These are phyloP conservation scores for Pterobdella sp. DNA, from an alignment of 2,888 invertebrate genomes.

Conservation along the genomic window DNA sequence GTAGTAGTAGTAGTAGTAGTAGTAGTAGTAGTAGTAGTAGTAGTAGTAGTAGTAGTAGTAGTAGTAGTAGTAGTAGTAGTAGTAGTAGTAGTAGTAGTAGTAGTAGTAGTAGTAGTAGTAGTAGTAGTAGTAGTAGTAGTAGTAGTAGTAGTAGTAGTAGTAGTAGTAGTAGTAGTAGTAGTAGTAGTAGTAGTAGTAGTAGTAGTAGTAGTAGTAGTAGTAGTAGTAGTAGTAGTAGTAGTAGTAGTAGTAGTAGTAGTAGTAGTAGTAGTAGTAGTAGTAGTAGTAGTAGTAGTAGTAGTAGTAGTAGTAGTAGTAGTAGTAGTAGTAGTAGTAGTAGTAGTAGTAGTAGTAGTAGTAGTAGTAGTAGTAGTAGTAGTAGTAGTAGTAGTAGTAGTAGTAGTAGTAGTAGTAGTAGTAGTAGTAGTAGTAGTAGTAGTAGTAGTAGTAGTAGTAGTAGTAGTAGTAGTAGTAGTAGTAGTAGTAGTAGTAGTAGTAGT, in stretches of 20 bases:
- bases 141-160: neutral
- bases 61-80: neutral
- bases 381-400: constrained; percentile 26
- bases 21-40: neutral
- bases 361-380: constrained; percentile 25
- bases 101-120: neutral
- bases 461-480: constrained; percentile 27
- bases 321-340: constrained; percentile 25
- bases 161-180: neutral
- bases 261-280: neutral
- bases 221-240: neutral
- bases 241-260: neutral
- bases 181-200: neutral
- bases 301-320: constrained; percentile 12
- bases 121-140: neutral
- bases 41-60: neutral
- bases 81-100: neutral
- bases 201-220: neutral
- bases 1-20: neutral
- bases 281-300: constrained; percentile 3
- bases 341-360: constrained; percentile 26
- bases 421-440: constrained; percentile 27
- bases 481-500: constrained; percentile 27
- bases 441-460: constrained; percentile 27
- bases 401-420: constrained; percentile 27